These are phyloP conservation scores for Limnephilus lunatus DNA, from an alignment of 2,888 invertebrate species.

Conservation along the genomic window DNA sequence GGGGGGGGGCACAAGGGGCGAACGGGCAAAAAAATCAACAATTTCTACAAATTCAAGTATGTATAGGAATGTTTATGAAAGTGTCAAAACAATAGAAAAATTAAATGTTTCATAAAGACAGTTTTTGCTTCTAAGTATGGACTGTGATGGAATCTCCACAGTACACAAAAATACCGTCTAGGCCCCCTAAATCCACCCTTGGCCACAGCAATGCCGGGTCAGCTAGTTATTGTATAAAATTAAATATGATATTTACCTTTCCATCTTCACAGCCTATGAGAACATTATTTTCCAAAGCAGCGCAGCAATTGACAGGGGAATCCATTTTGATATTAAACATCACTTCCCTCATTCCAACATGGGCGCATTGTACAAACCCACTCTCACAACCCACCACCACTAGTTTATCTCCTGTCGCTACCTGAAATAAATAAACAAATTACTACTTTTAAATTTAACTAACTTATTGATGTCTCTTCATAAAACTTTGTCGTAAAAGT, in stretches of 20 bases:
- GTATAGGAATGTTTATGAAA: no score
- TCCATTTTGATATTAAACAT: conserved; percentile 72
- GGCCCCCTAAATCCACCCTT: no score
- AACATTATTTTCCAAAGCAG: conserved; percentile 74
- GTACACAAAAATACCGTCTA: no score
- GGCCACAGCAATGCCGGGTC: no score
- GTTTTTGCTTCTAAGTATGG: no score
- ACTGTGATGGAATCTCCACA: no score
- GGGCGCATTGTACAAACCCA: conserved; percentile 77
- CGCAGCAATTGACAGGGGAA: conserved; percentile 79
- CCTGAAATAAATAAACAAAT: conserved; percentile 70
- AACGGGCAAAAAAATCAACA: no score
- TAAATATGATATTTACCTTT: conserved; percentile 69
- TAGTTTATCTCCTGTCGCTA: conserved; percentile 80
- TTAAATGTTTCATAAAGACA: no score
- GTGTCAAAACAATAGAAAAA: no score
- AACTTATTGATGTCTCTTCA: background rate
- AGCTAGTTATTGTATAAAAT: background rate
- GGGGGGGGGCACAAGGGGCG: no score
- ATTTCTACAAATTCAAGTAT: no score
- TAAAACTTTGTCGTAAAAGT: background rate
- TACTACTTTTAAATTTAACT: background rate
- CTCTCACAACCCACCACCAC: conserved; percentile 81
- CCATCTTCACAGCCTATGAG: conserved; percentile 81
- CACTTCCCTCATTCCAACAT: conserved; percentile 76